Percentiles rank a stretch among this genome's conserved stretches.
Conservation (phyloP, 2,113 vertebrate species). For the Todiramphus chloris region DNA sequence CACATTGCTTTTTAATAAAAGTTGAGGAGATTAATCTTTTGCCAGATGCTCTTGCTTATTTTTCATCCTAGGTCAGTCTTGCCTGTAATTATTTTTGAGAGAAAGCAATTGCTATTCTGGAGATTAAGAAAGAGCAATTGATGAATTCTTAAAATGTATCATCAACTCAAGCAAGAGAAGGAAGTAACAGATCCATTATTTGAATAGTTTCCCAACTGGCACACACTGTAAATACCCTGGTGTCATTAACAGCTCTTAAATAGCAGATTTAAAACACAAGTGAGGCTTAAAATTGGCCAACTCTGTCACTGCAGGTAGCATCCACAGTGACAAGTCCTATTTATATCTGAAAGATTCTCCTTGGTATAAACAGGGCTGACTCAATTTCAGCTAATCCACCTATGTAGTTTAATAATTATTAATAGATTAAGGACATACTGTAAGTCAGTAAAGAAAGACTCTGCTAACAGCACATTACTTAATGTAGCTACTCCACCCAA, state of each 20-base stretch:
- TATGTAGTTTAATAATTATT: background rate
- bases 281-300: background rate
- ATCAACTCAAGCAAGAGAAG: background rate
- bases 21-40: constrained; percentile 1
- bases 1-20: background rate
- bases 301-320: background rate
- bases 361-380: background rate
- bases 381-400: background rate
- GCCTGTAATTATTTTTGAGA: constrained; percentile 47
- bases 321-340: background rate
- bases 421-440: background rate
- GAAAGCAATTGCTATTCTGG: constrained; percentile 1
- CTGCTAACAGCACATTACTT: background rate
- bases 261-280: background rate
- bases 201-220: background rate
- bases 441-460: background rate
- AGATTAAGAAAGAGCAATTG: constrained; percentile 1
- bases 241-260: background rate
- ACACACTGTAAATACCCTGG: background rate
- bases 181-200: background rate
- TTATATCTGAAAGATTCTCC: background rate
- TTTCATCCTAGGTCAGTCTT: constrained; percentile 27
- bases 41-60: background rate
- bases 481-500: background rate
- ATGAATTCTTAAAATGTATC: constrained; percentile 4